Percentiles rank a stretch among this genome's conserved stretches.
These are phyloP conservation scores for Drosophila buzzatii DNA, from an alignment of 2,888 invertebrate species.

Conservation along the genomic window DNA sequence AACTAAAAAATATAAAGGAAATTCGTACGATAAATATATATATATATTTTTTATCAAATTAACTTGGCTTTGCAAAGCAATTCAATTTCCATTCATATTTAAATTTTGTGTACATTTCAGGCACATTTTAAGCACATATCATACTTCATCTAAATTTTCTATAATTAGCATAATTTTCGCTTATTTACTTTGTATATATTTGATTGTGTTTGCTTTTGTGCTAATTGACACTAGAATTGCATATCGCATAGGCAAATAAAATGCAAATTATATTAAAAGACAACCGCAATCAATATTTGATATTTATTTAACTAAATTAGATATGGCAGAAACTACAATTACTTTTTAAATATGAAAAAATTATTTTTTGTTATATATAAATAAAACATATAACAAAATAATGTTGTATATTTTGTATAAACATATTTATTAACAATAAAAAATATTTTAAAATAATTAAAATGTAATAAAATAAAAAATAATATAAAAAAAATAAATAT, in stretches of 20 bases:
- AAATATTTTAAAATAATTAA: not conserved
- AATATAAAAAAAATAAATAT: too few species aligned
- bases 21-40: too few species aligned
- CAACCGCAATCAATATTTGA: constrained; percentile 2
- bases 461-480: too few species aligned
- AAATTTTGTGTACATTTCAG: not conserved
- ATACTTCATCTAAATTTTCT: not conserved
- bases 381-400: too few species aligned
- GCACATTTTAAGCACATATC: not conserved
- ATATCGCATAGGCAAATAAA: constrained; percentile 12
- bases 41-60: constrained; percentile 15
- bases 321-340: not conserved
- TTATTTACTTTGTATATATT: constrained; percentile 20
- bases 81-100: not conserved
- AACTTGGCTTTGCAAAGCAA: not conserved
- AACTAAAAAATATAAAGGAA: constrained; percentile 16
- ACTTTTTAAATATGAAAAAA: not conserved
- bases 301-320: not conserved
- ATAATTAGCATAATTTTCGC: constrained; percentile 1
- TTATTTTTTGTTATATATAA: too few species aligned
- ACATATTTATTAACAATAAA: too few species aligned
- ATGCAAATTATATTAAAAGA: constrained; percentile 8
- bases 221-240: constrained; percentile 16
- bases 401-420: too few species aligned
- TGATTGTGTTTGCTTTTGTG: constrained; percentile 6